phyloP scores from a whole-genome alignment of 2,888 invertebrate genomes.

The Dryococelus australis region DNA sequence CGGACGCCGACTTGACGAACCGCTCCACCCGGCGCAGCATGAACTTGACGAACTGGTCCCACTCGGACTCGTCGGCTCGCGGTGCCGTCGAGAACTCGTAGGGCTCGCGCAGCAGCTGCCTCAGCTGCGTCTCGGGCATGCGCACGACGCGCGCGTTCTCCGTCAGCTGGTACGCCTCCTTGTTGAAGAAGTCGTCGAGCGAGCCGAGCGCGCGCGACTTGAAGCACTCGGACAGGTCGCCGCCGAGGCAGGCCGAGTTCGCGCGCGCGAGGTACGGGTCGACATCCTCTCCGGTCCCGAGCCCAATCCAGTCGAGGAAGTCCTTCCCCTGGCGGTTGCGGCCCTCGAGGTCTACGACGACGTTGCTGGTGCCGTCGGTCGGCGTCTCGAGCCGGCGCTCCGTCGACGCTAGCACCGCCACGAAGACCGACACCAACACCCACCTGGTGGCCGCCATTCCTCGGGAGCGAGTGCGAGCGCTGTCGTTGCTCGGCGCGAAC shows the following conservation, averaged over 20 bases:
- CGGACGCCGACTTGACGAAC: constrained; percentile 80
- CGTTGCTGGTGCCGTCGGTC: not conserved
- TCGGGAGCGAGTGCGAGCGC: no score
- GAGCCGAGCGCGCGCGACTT: constrained; percentile 80
- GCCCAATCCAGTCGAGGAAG: constrained; percentile 80
- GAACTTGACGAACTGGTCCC: constrained; percentile 82
- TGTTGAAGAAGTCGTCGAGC: constrained; percentile 80
- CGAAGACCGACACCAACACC: not conserved
- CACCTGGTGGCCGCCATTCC: not conserved
- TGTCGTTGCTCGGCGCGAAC: not conserved
- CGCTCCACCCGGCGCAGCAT: constrained; percentile 76
- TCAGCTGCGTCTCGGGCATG: constrained; percentile 72
- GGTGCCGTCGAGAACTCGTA: constrained; percentile 76
- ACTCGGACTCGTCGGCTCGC: constrained; percentile 77
- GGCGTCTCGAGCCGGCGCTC: not conserved
- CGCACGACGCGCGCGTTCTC: constrained; percentile 76
- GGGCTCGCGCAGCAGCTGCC: constrained; percentile 73
- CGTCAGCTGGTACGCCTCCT: constrained; percentile 66
- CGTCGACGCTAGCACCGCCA: constrained; percentile 62
- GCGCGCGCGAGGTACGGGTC: constrained; percentile 80
- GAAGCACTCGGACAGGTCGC: constrained; percentile 86
- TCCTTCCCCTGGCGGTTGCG: constrained; percentile 68
- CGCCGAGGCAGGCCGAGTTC: constrained; percentile 77
- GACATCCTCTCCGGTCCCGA: constrained; percentile 75
- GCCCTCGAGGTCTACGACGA: not conserved